Evolutionary conservation across 2,888 invertebrate species (phyloP), one percentile per base, ranked within the genome.

Genomic region (Drosophila subsilvestris): DNA sequence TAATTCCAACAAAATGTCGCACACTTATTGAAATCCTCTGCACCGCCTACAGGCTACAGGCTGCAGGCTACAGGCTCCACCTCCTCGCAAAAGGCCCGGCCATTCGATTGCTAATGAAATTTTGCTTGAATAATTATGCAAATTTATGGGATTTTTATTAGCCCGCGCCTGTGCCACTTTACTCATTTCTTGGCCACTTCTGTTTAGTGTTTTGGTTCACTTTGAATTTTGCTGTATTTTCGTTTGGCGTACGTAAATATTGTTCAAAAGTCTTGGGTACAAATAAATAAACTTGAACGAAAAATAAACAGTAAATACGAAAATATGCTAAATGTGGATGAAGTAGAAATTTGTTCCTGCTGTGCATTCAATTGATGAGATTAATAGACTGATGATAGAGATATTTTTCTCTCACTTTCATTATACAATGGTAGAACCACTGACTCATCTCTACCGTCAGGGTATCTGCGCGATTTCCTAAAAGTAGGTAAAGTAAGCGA

Each of bases 91-190:
- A 17, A 14, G 8, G 7, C 1, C 37, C 17, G 32, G 45, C 25
- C 47, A 10, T 32, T 62, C 25, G 47, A 45, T 43, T 44, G 44
- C 47, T 49, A 65, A 76, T 65, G 62, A 66, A 65, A 66, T 74
- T 66, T 29, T 22, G 25, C 47, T 57, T 54, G 62, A 66, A 66
- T 63, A 74, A 66, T 66, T 78, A 76, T 75, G 79, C 63, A 62
- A 62, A 78, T 67, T 56, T 45, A 17, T 55, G 47, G 22, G 44
- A 17, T 25, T 59, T 63, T 78, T 71, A 70, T 75, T 69, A 47
- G 49, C 9, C 20, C 32, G 47, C 45, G 29, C 43, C 61, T 65
- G 56, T 22, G 48, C 53, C 37, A 60, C 42, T 61, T 51, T 37
- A 47, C 48, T 32, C 48, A 29, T 50, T 66, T 44, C 14, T 58